Base-by-base conservation (phyloP, 2,113 vertebrate genomes). In the Cololabis saira region DNA sequence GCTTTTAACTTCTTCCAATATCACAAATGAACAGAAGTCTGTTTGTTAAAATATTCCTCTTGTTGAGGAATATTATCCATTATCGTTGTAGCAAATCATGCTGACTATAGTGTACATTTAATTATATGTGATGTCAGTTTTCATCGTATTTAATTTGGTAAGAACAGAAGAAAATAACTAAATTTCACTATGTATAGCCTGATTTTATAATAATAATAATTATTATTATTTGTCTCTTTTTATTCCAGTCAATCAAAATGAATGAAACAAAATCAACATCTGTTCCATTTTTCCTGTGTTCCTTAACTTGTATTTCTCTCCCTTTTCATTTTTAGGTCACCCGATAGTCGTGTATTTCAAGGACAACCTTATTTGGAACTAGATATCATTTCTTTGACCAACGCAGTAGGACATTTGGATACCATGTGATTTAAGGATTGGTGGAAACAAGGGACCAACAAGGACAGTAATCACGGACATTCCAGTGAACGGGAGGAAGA, bases 291-390 rank as follows among this genome's bases (percentile, higher is more conserved):
- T 27, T 27, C 24, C 24, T 51, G 17, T 63, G 21, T 41, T 45
- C n/a, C 42, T 18, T 54, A 47, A 42, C 44, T n/a, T 55, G 22
- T 40, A 0, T 21, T 43, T 21, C 27, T 70, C n/a, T 63, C n/a
- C n/a, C 40, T n/a, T 37, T 61, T 42, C 80, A 48, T 71, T 66
- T 83, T 45, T 68, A 94, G 93, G 93, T 94, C 80, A 93, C 93
- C 33, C 92, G 92, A 90, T 94, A 94, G 91, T 93, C 51, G 1
- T 70, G 82, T 61, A 53, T 51, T 70, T 71, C 80, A 72, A 74
- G 76, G 80, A 81, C 15, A 53, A 56, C 68, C 59, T 42, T 44
- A 61, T 76, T 76, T 74, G 77, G 80, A 77, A 71, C 7, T 62
- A 61, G 61, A 72, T 41, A 14, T 44, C 54, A 49, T 76, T 72